Evolutionary conservation across 2,888 invertebrate species (phyloP).

Genomic region (Noctua janthina): DNA sequence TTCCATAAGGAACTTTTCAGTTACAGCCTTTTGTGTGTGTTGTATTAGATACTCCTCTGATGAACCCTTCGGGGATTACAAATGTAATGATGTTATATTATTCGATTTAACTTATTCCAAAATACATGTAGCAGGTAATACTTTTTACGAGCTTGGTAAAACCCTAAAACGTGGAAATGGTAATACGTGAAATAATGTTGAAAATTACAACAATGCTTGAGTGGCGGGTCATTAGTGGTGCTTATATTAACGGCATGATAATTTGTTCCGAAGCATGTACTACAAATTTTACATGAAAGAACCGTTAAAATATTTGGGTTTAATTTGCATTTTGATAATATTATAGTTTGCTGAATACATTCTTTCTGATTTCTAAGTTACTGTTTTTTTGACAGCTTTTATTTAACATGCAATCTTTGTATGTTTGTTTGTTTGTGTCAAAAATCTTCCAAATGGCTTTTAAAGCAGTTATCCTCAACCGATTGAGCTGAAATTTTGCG

Average conservation of each 20-base stretch:
- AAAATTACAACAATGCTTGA: conserved; percentile 51
- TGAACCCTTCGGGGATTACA: background rate
- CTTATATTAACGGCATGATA: conserved; percentile 20
- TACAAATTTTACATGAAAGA: conserved; percentile 12
- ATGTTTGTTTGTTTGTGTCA: background rate
- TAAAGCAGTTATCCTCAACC: background rate
- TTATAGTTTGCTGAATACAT: background rate
- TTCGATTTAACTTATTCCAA: background rate
- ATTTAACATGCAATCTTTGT: background rate
- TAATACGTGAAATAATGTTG: conserved; percentile 44
- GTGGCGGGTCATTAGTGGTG: conserved; percentile 52
- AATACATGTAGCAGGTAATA: conserved; percentile 13
- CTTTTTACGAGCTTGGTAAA: conserved; percentile 27
- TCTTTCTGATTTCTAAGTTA: background rate
- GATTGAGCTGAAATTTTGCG: too few species aligned
- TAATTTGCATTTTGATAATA: background rate
- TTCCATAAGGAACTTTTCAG: background rate
- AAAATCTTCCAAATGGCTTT: background rate
- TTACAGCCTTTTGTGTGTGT: background rate
- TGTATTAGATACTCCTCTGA: too few species aligned
- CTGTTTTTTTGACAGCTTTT: background rate
- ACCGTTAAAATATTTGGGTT: conserved; percentile 6
- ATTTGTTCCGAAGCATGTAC: conserved; percentile 35
- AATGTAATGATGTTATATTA: background rate
- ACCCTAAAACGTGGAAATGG: conserved; percentile 20